A percentile compares a stretch with the other conserved stretches of the same genome.
Conservation (phyloP, 2,113 vertebrate genomes). For the Apodemus sylvaticus region DNA sequence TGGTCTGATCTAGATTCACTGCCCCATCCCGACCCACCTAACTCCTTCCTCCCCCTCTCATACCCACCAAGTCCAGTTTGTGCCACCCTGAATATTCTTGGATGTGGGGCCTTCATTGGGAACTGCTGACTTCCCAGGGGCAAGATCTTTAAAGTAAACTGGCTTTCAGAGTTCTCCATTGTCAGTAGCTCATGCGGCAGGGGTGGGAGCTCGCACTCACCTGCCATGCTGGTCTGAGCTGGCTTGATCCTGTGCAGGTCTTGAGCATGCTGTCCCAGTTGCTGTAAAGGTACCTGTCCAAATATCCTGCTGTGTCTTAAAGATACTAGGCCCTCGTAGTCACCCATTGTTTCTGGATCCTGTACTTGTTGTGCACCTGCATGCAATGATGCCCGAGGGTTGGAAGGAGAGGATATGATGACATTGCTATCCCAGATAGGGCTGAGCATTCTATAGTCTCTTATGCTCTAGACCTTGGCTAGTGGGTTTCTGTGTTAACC, state of each 20-base stretch:
- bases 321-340: not conserved
- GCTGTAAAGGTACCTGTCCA: not conserved
- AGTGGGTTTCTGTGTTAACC: too few relatives aligned
- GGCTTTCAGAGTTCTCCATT: not conserved
- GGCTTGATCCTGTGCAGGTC: not conserved
- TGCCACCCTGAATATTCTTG: not conserved
- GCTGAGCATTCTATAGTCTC: too few relatives aligned
- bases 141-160: not conserved
- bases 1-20: not conserved
- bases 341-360: not conserved
- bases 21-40: not conserved
- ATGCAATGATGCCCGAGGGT: not conserved
- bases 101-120: not conserved
- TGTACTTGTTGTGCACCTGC: not conserved
- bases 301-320: not conserved
- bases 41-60: fast-evolving
- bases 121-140: not conserved
- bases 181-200: not conserved
- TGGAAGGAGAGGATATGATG: not conserved
- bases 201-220: too few relatives aligned
- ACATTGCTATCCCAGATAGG: not conserved
- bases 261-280: not conserved
- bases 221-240: not conserved
- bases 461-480: too few relatives aligned
- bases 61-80: not conserved